Evolutionary conservation across 2,797 vertebrate species (phyloP), one percentile per base, ranked within the genome.

Genomic region (Dipus sagitta): DNA sequence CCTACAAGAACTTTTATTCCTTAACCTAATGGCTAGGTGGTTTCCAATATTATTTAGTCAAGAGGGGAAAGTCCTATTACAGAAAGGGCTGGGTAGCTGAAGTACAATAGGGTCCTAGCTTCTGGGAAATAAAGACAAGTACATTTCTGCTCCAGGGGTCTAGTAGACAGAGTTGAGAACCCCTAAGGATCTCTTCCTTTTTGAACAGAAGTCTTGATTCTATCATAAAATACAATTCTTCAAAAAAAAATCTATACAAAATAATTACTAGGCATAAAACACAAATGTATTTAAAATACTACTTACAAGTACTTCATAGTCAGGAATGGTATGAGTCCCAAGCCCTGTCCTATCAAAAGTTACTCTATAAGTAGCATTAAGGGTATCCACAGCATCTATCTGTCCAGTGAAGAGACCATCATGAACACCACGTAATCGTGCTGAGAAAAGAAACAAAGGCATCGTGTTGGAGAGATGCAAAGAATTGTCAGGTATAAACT

Each of bases 331-430:
- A 96, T 99, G 99, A 78, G 99, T 99, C 97, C 99, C 99, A 79
- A 99, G 99, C 28, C 99, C 99, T 88, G 98, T 98, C 96, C 99
- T 99, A 98, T 99, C 99, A 96, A 99, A 99, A 67, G 99, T 99
- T 76, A 99, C 99, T 52, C 99, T 99, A 91, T 99, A 99, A 0
- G 99, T 99, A 82, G 99, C 99, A 81, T 99, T 99, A 76, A 99
- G 99, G 65, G 99, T 99, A 96, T 99, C 99, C 84, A 99, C 99
- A 30, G 99, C 99, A 20, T 99, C 99, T 90, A 99, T 99, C 96
- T 99, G 99, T 94, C 99, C 99, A 12, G 99, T 99, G 97, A 99
- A 99, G 75, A 99, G 95, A 68, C 99, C 99, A n/a, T 99, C 99
- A 15, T 99, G 99, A 95, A 99, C 97, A 64, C 99, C 99, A 93